Evolutionary conservation across 1,140 invertebrate genomes (phyloP).

Genomic region (Maconellicoccus hirsutus): DNA sequence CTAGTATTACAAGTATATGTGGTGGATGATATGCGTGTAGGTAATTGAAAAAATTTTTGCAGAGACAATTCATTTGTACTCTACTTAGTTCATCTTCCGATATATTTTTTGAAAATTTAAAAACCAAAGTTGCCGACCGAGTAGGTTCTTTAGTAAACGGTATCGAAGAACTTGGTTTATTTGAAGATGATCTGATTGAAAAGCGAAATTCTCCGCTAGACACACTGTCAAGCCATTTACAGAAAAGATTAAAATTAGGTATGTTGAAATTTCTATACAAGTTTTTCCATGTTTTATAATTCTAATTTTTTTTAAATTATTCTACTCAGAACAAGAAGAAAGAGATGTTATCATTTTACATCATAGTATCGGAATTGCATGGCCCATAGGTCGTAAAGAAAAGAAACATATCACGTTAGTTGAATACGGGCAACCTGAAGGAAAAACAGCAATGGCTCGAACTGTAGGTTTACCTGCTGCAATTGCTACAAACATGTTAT

Average conservation of each 20-base stretch:
- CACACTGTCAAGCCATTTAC: slow-evolving; percentile 81
- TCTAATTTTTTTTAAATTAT: too few species aligned
- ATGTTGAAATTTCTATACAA: too few species aligned
- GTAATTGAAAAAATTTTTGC: slow-evolving; percentile 28
- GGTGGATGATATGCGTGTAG: neutral
- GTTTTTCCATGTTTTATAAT: too few species aligned
- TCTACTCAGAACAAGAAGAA: slow-evolving; percentile 52
- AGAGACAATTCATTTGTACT: slow-evolving; percentile 76
- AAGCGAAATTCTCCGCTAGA: slow-evolving; percentile 83
- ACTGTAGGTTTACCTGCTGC: slow-evolving; percentile 93
- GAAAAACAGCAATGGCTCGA: slow-evolving; percentile 93
- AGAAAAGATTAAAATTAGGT: slow-evolving; percentile 71
- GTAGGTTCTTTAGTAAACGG: slow-evolving; percentile 57
- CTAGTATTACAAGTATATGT: too few species aligned
- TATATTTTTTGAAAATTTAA: slow-evolving; percentile 89
- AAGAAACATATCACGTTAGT: slow-evolving; percentile 82
- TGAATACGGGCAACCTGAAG: slow-evolving; percentile 72
- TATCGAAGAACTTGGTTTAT: slow-evolving; percentile 73
- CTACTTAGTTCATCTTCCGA: slow-evolving; percentile 70
- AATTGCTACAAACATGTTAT: slow-evolving; percentile 93
- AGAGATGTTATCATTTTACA: slow-evolving; percentile 87
- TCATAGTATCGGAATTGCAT: slow-evolving; percentile 83
- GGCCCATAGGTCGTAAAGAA: slow-evolving; percentile 78
- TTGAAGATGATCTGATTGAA: slow-evolving; percentile 68
- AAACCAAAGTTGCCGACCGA: slow-evolving; percentile 60